phyloP scores from a whole-genome alignment of 2,113 vertebrate species.

The Sakesphorus luctuosus region DNA sequence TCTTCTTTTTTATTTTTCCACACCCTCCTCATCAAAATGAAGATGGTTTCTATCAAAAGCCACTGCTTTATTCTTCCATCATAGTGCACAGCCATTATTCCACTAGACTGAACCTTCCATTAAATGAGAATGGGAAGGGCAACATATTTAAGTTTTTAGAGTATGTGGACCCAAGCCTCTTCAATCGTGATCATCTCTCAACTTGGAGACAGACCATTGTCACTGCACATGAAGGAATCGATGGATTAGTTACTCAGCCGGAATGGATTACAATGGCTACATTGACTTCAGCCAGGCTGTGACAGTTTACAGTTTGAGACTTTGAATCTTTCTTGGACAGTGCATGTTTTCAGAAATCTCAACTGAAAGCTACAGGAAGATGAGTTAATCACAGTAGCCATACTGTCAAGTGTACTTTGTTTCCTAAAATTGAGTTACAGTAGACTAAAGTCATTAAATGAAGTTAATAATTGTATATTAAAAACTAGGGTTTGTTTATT shows the following conservation, averaged over 20 bases:
- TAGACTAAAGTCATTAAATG: background rate
- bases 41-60: background rate
- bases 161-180: background rate
- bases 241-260: background rate
- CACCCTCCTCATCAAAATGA: background rate
- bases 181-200: background rate
- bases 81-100: background rate
- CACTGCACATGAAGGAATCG: background rate
- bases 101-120: background rate
- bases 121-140: background rate
- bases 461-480: constrained; percentile 53
- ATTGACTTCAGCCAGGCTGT: background rate
- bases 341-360: constrained; percentile 19
- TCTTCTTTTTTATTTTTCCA: background rate
- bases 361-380: background rate
- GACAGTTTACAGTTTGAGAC: background rate
- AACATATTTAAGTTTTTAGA: background rate
- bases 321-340: background rate
- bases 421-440: constrained; percentile 51
- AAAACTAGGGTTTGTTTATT: background rate
- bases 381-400: constrained; percentile 11
- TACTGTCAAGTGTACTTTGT: constrained; percentile 7
- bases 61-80: background rate
- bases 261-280: background rate
- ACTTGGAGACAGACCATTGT: background rate